Conservation (phyloP, 2,888 invertebrate genomes). For the Xylota sylvarum region DNA sequence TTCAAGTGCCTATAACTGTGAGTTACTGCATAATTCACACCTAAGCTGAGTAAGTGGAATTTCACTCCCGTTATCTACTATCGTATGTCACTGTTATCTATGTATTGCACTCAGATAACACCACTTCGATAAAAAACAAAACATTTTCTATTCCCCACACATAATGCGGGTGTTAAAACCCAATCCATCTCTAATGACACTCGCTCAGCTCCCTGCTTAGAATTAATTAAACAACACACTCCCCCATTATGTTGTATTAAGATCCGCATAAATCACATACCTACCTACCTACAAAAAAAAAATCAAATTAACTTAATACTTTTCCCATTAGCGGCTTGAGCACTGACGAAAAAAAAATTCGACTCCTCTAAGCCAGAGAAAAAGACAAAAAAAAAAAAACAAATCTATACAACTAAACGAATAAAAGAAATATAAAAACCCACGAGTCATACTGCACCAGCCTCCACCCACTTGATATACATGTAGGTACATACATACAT, state of each 20-base stretch:
- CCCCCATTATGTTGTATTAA: constrained; percentile 30
- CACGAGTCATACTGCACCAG: constrained; percentile 31
- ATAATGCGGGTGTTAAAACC: constrained; percentile 11
- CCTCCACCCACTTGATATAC: constrained; percentile 24
- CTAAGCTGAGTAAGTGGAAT: constrained; percentile 2
- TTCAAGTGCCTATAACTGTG: too few relatives aligned
- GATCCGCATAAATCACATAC: constrained; percentile 53
- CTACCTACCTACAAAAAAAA: constrained; percentile 24
- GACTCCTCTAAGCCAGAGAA: not conserved
- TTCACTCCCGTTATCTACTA: not conserved
- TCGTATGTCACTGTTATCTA: not conserved
- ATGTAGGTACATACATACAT: too few relatives aligned
- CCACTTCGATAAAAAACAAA: not conserved
- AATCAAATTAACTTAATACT: constrained; percentile 40
- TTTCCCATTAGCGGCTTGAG: constrained; percentile 41
- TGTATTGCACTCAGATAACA: not conserved
- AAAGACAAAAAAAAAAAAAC: not conserved
- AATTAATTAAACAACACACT: constrained; percentile 52
- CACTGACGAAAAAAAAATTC: constrained; percentile 22
- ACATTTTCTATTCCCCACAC: not conserved
- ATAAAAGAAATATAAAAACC: constrained; percentile 28
- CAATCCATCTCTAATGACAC: constrained; percentile 32
- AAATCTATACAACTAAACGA: constrained; percentile 16
- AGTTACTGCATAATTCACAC: too few relatives aligned
- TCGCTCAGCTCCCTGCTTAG: constrained; percentile 13